phyloP scores from a whole-genome alignment of 2,797 vertebrate genomes.

The Acipenser transmontanus region DNA sequence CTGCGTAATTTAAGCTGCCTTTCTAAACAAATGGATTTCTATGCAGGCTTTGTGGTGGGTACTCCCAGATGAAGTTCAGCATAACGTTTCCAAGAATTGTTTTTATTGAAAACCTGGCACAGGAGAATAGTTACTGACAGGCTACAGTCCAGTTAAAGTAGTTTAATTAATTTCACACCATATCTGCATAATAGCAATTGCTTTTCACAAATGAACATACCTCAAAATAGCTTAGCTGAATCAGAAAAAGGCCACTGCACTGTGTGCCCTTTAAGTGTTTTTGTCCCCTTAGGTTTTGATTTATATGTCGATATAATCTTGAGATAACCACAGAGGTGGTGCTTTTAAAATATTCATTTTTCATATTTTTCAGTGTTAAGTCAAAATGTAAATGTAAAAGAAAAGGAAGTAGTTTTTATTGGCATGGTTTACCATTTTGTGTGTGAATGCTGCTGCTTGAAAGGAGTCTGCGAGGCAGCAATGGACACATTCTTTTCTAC shows the following conservation, averaged over 20 bases:
- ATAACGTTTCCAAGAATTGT: not conserved
- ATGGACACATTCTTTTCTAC: no score
- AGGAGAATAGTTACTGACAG: not conserved
- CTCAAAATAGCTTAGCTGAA: not conserved
- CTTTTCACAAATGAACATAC: not conserved
- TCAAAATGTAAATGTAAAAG: no score
- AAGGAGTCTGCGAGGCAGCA: no score
- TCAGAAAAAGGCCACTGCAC: constrained; percentile 22
- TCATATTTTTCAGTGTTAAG: no score
- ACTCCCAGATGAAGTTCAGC: constrained; percentile 1
- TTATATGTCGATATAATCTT: no score
- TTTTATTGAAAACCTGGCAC: constrained; percentile 1
- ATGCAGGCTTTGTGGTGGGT: not conserved
- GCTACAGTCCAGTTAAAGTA: not conserved
- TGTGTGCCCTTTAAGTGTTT: constrained; percentile 10
- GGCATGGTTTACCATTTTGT: no score
- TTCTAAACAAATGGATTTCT: not conserved
- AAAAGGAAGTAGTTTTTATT: no score
- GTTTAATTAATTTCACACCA: not conserved
- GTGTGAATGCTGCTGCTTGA: no score
- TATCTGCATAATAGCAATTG: not conserved
- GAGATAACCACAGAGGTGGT: no score
- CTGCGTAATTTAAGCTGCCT: not conserved
- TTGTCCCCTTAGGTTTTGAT: no score
- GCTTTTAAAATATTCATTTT: no score